Conservation (phyloP, 1,140 invertebrate species). For the Adelges cooleyi region DNA sequence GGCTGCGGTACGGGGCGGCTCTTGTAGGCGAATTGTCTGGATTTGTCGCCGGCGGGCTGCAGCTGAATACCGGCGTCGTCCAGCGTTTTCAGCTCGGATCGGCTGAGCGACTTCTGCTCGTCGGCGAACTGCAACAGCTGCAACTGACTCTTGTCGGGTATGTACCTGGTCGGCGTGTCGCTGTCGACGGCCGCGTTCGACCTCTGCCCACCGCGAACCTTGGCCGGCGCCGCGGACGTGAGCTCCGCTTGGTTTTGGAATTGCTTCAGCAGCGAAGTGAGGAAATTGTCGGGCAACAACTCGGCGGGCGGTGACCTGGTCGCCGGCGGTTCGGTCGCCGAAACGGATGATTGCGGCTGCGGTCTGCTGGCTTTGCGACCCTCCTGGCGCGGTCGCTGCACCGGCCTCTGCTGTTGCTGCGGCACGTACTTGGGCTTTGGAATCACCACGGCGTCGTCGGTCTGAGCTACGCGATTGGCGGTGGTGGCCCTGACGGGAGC, state of each 20-base stretch:
- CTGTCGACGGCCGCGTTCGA: background rate
- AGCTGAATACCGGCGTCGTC: conserved; percentile 40
- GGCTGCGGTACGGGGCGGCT: conserved; percentile 37
- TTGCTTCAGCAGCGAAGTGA: background rate
- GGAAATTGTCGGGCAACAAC: background rate
- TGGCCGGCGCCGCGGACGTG: background rate
- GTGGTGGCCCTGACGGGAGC: background rate
- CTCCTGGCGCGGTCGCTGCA: background rate
- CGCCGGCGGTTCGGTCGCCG: too few relatives aligned
- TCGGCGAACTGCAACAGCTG: conserved; percentile 18
- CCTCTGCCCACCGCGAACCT: background rate
- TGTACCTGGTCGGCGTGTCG: background rate
- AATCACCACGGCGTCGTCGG: conserved; percentile 23
- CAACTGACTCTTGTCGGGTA: background rate
- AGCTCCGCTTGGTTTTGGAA: background rate
- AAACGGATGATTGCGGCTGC: background rate
- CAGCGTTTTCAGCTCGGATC: conserved; percentile 38
- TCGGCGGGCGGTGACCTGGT: background rate
- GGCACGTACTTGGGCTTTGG: conserved; percentile 22
- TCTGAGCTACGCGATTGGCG: background rate
- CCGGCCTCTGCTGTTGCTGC: background rate
- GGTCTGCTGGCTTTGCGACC: conserved; percentile 12
- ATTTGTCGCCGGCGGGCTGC: conserved; percentile 36
- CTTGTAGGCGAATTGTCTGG: conserved; percentile 34
- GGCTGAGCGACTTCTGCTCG: conserved; percentile 34